Evolutionary conservation across 2,888 invertebrate species (phyloP), one percentile per base, ranked within the genome.

Genomic region (Rhynchonema sp.): DNA sequence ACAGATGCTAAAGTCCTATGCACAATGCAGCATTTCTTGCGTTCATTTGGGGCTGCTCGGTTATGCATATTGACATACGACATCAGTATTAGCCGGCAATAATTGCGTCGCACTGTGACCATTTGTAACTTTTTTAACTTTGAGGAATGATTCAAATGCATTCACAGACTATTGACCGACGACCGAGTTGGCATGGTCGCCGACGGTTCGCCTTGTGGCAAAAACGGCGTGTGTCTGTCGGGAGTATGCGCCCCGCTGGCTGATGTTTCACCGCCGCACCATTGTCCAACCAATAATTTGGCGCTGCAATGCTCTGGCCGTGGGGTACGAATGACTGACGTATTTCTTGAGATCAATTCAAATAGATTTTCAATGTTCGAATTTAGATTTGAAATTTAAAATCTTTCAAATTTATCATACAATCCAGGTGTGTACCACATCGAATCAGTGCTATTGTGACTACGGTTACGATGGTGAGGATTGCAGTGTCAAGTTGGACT

Each of bases 171-270:
- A n/a, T 65, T 70, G 2, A 67, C 68, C 1, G 61, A 65, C 22
- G 46, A 63, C 1, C 59, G 60, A 13, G 54, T 64, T 23, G 69
- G 68, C 1, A 60, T 68, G 55, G 64, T 66, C 22, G 55, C 58
- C 6, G 69, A 69, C 56, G 69, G 69, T 6, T 64, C 92, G 23
- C 85, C 86, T 52, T 94, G 94, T 76, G 90, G 88, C 13, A 85
- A 87, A 72, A 85, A 86, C 78, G 81, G 86, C 76, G 85, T 94
- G 70, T 96, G 94, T 80, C 82, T 90, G 70, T 89, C 90, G 80
- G 88, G 89, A 78, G 85, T 87, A 59, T 94, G 92, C 78, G 82
- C 84, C 63, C 66, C 66, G 38, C 46, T 63, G 46, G 59, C 61
- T 17, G 64, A 66, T 61, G 66, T 69, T 3, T 65, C 67, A 2